phyloP scores from a whole-genome alignment of 2,888 invertebrate species.

The Hypomecis punctinalis region DNA sequence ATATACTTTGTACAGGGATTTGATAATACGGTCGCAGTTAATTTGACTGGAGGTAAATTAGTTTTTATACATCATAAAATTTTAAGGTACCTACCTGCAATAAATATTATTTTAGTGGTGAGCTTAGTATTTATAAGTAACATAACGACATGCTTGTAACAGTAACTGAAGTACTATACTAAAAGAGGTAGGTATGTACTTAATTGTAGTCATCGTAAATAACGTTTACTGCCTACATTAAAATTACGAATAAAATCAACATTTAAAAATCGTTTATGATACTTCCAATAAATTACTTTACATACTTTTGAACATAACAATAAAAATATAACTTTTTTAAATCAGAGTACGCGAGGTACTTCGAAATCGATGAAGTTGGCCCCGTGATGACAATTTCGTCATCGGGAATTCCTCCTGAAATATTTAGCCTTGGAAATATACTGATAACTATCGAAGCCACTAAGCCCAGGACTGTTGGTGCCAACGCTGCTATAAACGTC shows the following conservation, averaged over 20 bases:
- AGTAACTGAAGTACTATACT: too few species aligned
- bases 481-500: slow-evolving; percentile 61
- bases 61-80: background rate
- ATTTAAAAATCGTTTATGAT: too few species aligned
- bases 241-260: too few species aligned
- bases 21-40: slow-evolving; percentile 59
- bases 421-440: slow-evolving; percentile 52
- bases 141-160: too few species aligned
- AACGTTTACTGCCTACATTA: too few species aligned
- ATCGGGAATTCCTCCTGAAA: slow-evolving; percentile 55
- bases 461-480: slow-evolving; percentile 68
- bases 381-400: slow-evolving; percentile 46
- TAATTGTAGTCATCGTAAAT: too few species aligned
- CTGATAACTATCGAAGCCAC: slow-evolving; percentile 58
- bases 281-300: background rate
- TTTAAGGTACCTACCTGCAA: too few species aligned
- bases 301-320: background rate
- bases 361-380: slow-evolving; percentile 46
- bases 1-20: slow-evolving; percentile 64
- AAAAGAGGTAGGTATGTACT: too few species aligned
- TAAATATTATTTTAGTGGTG: too few species aligned
- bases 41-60: slow-evolving; percentile 63
- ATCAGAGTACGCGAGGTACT: slow-evolving; percentile 55
- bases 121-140: too few species aligned
- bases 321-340: background rate